Conservation (phyloP, 2,113 vertebrate species). For the Salvelinus sp. region DNA sequence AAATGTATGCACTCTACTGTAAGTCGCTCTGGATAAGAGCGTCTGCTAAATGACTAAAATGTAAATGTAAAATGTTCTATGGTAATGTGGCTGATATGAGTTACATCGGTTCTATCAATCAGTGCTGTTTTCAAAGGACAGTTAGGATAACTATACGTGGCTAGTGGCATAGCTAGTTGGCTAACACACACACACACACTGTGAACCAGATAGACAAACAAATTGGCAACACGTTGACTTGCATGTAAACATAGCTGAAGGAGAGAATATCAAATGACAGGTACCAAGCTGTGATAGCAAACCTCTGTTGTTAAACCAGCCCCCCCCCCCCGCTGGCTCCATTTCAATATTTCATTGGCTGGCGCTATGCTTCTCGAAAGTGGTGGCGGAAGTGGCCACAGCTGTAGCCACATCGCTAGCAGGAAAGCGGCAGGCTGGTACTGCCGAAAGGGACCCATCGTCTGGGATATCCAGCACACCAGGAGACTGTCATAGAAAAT, state of each 20-base stretch:
- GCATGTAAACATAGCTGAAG: not conserved
- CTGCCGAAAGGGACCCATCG: too few relatives aligned
- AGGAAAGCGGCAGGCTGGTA: not conserved
- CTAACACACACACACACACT: not conserved
- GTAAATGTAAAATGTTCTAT: not conserved
- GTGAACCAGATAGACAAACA: not conserved
- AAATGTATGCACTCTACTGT: too few relatives aligned
- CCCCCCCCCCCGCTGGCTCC: not conserved
- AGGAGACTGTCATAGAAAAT: conserved; percentile 1
- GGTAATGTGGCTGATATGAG: not conserved
- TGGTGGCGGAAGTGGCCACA: not conserved
- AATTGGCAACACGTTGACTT: not conserved
- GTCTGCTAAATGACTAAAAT: too few relatives aligned
- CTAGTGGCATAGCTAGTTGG: not conserved
- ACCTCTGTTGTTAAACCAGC: not conserved
- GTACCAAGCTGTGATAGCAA: conserved; percentile 4
- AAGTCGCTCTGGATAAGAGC: too few relatives aligned
- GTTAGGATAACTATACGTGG: too few relatives aligned
- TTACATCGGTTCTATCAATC: too few relatives aligned
- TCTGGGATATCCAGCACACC: not conserved
- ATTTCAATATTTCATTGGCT: conserved; percentile 15
- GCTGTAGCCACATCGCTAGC: not conserved
- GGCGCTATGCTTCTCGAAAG: not conserved
- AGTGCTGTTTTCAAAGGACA: too few relatives aligned
- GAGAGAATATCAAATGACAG: not conserved